Conservation (phyloP, 2,113 vertebrate genomes). For the Coregonus clupeaformis region DNA sequence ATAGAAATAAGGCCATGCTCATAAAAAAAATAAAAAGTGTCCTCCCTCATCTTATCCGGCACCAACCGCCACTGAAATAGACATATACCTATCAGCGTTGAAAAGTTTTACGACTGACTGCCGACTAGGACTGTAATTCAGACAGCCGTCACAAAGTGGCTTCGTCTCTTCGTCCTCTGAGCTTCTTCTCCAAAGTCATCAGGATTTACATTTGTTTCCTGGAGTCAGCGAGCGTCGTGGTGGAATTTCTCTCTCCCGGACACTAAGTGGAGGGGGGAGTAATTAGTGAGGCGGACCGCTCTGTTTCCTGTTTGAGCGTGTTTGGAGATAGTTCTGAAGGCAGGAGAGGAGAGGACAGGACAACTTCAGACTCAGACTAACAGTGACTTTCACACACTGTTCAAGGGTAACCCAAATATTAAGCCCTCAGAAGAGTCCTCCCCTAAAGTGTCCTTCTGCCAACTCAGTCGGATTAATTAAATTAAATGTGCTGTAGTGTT, state of each 20-base stretch:
- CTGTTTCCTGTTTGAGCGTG: conserved; percentile 33
- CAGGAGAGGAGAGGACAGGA: conserved; percentile 16
- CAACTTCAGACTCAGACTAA: conserved; percentile 34
- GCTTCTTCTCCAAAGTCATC: conserved; percentile 60
- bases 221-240: conserved; percentile 55
- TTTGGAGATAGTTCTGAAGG: conserved; percentile 42
- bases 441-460: conserved; percentile 15
- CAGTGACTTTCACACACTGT: conserved; percentile 60
- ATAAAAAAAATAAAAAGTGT: too few relatives aligned
- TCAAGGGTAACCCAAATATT: conserved; percentile 41
- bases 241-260: conserved; percentile 58
- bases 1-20: too few relatives aligned
- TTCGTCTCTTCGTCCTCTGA: conserved; percentile 46
- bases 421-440: not conserved
- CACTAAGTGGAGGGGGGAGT: conserved; percentile 60
- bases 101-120: conserved; percentile 39
- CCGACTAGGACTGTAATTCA: conserved; percentile 40
- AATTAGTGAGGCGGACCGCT: conserved; percentile 62
- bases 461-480: conserved; percentile 25
- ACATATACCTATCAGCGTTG: conserved; percentile 38
- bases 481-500: not conserved
- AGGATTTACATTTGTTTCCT: conserved; percentile 59
- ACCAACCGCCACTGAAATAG: conserved; percentile 2
- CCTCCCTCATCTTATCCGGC: too few relatives aligned
- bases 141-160: conserved; percentile 10